Percentiles rank a stretch among this genome's conserved stretches.
These are phyloP conservation scores for Nilaparvata lugens DNA, from an alignment of 1,140 invertebrate genomes.

Conservation along the genomic window DNA sequence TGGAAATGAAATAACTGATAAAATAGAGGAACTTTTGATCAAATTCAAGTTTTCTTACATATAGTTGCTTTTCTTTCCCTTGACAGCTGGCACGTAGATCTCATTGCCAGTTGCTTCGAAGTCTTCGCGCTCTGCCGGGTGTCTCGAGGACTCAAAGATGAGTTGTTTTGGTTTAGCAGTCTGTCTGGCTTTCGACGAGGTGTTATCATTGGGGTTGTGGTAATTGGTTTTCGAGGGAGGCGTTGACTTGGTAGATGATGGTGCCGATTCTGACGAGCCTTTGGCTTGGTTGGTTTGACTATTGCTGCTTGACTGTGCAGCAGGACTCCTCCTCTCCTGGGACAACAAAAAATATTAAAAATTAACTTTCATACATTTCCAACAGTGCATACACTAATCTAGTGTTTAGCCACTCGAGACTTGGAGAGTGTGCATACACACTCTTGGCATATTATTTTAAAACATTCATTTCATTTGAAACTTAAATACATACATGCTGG, in stretches of 20 bases:
- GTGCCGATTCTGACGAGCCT: neutral
- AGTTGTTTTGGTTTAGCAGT: conserved; percentile 28
- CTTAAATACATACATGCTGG: no score
- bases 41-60: no score
- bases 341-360: neutral
- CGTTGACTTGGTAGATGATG: conserved; percentile 12
- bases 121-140: conserved; percentile 55
- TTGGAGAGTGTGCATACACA: no score
- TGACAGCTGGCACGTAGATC: conserved; percentile 40
- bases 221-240: neutral
- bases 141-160: conserved; percentile 47
- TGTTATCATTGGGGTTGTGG: neutral
- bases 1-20: no score
- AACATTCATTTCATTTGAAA: no score
- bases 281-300: conserved; percentile 1
- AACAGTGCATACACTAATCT: no score
- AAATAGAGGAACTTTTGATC: no score
- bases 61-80: conserved; percentile 40
- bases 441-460: no score
- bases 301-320: conserved; percentile 16
- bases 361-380: no score
- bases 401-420: no score
- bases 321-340: conserved; percentile 15
- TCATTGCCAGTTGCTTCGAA: conserved; percentile 58
- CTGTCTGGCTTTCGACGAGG: neutral